These are phyloP conservation scores for Pyralis farinalis DNA, from an alignment of 2,888 invertebrate genomes.

Conservation along the genomic window DNA sequence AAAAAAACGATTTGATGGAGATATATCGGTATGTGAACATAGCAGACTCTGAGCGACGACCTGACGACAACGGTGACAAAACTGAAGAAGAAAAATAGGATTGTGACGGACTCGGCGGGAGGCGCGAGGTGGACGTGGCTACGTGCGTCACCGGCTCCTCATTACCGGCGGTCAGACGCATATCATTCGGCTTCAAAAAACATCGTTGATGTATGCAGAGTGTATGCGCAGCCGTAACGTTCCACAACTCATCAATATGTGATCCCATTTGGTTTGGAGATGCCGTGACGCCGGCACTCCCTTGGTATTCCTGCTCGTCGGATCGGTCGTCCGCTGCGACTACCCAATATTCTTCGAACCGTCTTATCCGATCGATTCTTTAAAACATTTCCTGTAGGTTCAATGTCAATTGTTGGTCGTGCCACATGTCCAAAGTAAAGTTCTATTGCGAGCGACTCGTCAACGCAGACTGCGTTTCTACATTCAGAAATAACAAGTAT, in stretches of 20 bases:
- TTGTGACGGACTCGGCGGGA: no score
- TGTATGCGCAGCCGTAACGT: constrained; percentile 31
- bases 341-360: background rate
- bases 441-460: no score
- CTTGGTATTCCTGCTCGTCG: constrained; percentile 2
- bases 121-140: background rate
- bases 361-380: background rate
- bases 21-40: no score
- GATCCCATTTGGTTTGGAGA: constrained; percentile 58
- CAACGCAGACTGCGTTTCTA: no score
- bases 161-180: constrained; percentile 7
- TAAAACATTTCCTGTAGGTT: background rate
- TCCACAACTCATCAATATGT: constrained; percentile 61
- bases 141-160: background rate
- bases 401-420: no score
- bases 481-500: no score
- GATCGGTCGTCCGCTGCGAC: background rate
- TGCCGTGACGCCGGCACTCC: constrained; percentile 27
- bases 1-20: no score
- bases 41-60: no score
- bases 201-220: constrained; percentile 37
- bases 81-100: no score
- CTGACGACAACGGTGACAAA: no score
- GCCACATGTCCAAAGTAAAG: no score
- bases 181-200: constrained; percentile 24